Base-by-base conservation (phyloP, 2,888 invertebrate species). In the Dicyrtomina minuta region DNA sequence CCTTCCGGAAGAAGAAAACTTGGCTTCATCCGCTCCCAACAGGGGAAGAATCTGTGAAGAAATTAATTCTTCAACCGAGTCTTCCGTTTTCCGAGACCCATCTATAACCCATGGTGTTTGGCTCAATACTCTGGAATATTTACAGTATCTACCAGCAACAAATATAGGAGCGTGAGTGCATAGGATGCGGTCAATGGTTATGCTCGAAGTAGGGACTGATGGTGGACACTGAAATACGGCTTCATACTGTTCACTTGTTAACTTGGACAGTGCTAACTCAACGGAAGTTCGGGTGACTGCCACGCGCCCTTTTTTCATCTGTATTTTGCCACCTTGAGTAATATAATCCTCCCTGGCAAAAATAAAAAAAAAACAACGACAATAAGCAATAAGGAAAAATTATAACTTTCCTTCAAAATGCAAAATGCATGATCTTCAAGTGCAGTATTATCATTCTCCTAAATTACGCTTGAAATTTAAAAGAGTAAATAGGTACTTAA, bases 51-150 rank as follows among this genome's bases (percentile, higher is more conserved):
- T 83, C 10, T 86, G 85, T 66, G 86, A 85, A 79, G 89, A 89
- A 72, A 97, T 89, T 71, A 93, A 86, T 83, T 97, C 96, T 82
- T 96, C 92, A 1, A 97, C 91, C 0, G 96, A 96, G n/a, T 89
- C 88, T 75, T 90, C 89, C 85, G 91, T 87, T 76, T 90, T 87
- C 65, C 91, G 85, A 73, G 87, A 86, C 0, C 94, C 93, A 76
- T 90, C 88, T 66, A 95, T 84, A 66, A 94, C 82, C 96, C 97
- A 98, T 0, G 97, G 97, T 0, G 96, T 94, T 84, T 99, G 98
- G 62, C 94, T 91, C 33, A 99, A 83, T 74, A 86, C 84, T 60
- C 97, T 86, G 2, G 91, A 91, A 79, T 88, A 58, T 17, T 8
- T 4, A 33, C 8, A 8, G 33, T 17, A 65, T 41, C 1, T 79